Conservation (phyloP, 1,140 invertebrate genomes). For the Drosophila guanche region DNA sequence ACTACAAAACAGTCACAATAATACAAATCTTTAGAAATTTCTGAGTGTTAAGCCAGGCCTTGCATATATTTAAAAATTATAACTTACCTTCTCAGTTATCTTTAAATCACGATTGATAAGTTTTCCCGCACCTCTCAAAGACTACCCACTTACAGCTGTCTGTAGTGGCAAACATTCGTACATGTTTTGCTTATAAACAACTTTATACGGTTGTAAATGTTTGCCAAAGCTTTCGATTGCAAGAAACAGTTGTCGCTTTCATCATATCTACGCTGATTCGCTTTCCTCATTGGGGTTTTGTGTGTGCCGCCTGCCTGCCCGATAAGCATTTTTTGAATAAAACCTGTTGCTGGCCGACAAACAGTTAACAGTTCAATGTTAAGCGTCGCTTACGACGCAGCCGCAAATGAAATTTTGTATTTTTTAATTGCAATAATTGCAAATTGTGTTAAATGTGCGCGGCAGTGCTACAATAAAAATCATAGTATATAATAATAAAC, state of each 20-base stretch:
- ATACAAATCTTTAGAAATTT: too few relatives aligned
- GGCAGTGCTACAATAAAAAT: too few relatives aligned
- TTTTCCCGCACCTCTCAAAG: too few relatives aligned
- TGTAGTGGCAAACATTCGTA: too few relatives aligned
- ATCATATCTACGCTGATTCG: slow-evolving; percentile 16
- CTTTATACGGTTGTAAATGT: not conserved
- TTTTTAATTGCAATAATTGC: slow-evolving; percentile 32
- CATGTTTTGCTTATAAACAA: not conserved
- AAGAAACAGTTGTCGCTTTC: slow-evolving; percentile 27
- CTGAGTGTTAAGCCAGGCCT: too few relatives aligned
- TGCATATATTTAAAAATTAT: too few relatives aligned
- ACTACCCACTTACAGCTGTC: too few relatives aligned
- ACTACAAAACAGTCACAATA: too few relatives aligned
- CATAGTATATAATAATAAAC: not conserved
- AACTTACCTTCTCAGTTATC: too few relatives aligned
- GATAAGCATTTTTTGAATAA: slow-evolving; percentile 56
- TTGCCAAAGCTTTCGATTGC: slow-evolving; percentile 9
- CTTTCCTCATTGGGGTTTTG: not conserved
- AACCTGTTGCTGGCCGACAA: slow-evolving; percentile 32
- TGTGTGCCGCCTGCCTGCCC: not conserved
- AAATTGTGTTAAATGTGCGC: slow-evolving; percentile 2
- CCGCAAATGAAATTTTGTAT: slow-evolving; percentile 24
- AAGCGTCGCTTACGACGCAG: slow-evolving; percentile 31
- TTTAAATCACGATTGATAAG: too few relatives aligned
- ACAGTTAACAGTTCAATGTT: slow-evolving; percentile 54